Conservation (phyloP, 2,888 invertebrate species). For the Crepidodera aurea region DNA sequence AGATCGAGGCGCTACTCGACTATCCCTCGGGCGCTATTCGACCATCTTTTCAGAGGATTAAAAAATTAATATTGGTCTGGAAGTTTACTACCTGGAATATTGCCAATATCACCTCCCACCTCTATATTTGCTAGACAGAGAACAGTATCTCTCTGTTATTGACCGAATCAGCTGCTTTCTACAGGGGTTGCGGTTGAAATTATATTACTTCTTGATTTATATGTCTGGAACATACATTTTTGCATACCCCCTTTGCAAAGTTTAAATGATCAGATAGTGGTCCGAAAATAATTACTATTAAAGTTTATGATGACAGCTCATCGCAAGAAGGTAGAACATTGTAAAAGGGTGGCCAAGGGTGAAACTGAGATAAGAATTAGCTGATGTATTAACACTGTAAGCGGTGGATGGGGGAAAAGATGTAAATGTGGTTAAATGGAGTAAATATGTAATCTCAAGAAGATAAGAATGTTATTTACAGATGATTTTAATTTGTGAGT, state of each 20-base stretch:
- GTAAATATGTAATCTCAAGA: no score
- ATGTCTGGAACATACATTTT: conserved; percentile 13
- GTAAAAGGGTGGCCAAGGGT: not conserved
- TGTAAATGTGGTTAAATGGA: not conserved
- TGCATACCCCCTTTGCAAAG: conserved; percentile 10
- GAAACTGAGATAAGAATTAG: not conserved
- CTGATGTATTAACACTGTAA: not conserved
- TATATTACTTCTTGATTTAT: conserved; percentile 22
- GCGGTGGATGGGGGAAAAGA: no score
- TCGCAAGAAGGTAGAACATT: not conserved
- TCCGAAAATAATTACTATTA: conserved; percentile 13
- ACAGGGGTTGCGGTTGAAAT: conserved; percentile 24
- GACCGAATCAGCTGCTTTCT: conserved; percentile 19
- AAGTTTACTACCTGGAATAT: not conserved
- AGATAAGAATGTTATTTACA: no score
- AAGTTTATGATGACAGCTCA: conserved; percentile 14
- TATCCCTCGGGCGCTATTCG: no score
- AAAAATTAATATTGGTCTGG: no score
- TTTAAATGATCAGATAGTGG: conserved; percentile 10
- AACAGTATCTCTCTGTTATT: not conserved
- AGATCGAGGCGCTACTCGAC: no score
- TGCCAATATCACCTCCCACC: not conserved
- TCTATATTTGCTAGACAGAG: not conserved
- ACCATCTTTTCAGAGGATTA: no score
- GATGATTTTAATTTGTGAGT: no score